phyloP scores from a whole-genome alignment of 2,113 vertebrate genomes.

The Bothrops jararaca region DNA sequence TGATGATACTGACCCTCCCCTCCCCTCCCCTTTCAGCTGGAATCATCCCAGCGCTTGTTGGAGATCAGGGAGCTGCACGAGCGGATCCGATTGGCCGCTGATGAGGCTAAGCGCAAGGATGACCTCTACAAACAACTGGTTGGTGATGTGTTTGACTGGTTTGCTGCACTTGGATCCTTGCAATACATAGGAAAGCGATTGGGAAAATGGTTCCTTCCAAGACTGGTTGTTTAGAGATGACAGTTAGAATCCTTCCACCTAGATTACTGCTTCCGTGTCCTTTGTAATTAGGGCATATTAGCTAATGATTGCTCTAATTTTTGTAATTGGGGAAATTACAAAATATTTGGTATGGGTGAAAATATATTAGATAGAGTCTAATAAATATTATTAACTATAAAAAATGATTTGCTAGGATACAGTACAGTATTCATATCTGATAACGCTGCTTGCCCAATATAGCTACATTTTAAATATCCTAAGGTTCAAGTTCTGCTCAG shows the following conservation, averaged over 20 bases:
- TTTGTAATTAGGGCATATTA: not conserved
- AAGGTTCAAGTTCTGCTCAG: not conserved
- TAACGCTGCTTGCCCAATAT: not conserved
- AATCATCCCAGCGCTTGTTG: slow-evolving; percentile 79
- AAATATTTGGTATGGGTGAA: not conserved
- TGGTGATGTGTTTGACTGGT: not conserved
- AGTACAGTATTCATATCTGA: not conserved
- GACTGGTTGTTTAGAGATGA: not conserved
- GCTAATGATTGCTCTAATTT: not conserved
- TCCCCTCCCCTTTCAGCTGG: slow-evolving; percentile 67
- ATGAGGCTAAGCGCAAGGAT: slow-evolving; percentile 85
- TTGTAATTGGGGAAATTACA: not conserved
- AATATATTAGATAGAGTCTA: not conserved
- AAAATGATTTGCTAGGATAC: not conserved
- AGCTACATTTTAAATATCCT: not conserved
- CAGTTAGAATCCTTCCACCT: not conserved
- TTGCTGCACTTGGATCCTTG: no score
- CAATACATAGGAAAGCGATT: no score
- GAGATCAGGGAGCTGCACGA: slow-evolving; percentile 85
- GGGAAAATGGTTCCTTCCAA: not conserved
- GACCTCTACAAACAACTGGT: slow-evolving; percentile 84
- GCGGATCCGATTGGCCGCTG: slow-evolving; percentile 78
- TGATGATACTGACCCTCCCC: slow-evolving; percentile 17
- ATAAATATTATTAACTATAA: not conserved
- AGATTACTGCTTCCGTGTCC: not conserved